Conservation (phyloP, 2,888 invertebrate species). For the Polydesmus complanatus region DNA sequence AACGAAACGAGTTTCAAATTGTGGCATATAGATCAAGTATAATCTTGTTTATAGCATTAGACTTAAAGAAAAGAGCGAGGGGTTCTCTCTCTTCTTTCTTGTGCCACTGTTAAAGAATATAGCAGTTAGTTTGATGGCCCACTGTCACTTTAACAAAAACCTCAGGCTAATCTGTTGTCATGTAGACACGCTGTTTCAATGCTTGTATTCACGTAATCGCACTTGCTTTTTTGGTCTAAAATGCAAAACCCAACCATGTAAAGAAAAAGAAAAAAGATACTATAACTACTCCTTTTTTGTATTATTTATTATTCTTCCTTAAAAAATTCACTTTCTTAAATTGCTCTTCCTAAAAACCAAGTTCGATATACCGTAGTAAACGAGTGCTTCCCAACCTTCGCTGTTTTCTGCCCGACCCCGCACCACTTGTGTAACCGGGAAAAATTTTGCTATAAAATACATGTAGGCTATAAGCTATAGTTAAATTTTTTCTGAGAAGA, state of each 20-base stretch:
- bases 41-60: slow-evolving; percentile 9
- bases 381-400: no score
- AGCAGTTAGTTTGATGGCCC: not conserved
- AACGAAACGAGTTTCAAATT: not conserved
- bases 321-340: not conserved
- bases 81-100: not conserved
- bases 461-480: no score
- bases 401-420: no score
- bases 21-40: not conserved
- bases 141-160: slow-evolving; percentile 1
- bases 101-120: not conserved
- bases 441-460: no score
- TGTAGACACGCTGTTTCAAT: slow-evolving; percentile 8
- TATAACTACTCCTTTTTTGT: not conserved
- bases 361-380: no score
- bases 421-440: no score
- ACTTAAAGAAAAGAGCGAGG: no score
- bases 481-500: no score
- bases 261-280: not conserved
- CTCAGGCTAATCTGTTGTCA: slow-evolving; percentile 8
- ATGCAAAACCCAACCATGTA: not conserved
- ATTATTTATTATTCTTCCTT: not conserved
- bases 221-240: not conserved
- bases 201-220: slow-evolving; percentile 6
- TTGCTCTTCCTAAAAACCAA: no score